Evolutionary conservation across 2,113 vertebrate species (phyloP).

Genomic region (Hemichromis elongatus): DNA sequence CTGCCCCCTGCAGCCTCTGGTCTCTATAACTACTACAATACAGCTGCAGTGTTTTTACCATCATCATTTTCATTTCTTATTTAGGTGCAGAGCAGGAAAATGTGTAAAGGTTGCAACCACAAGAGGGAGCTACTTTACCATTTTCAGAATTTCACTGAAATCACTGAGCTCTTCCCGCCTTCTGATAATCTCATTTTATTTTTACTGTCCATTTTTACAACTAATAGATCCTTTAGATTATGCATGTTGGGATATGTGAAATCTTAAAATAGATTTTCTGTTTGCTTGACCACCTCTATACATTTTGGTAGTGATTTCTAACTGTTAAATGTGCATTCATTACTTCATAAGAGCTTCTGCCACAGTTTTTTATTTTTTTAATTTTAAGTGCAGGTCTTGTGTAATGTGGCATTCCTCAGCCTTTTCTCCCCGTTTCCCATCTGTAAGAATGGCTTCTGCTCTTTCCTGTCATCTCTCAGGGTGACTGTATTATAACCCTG

Average conservation of each 20-base stretch:
- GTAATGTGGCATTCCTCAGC: neutral
- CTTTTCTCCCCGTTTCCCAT: neutral
- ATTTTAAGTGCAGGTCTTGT: neutral
- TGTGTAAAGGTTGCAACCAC: neutral
- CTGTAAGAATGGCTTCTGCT: neutral
- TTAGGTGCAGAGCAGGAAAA: neutral
- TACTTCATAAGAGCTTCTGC: neutral
- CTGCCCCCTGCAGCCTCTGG: neutral
- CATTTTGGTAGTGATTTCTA: neutral
- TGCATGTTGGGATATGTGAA: no score
- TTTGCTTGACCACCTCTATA: neutral
- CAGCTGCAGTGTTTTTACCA: neutral
- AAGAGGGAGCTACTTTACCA: constrained; percentile 29
- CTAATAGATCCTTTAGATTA: no score
- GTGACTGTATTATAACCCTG: neutral
- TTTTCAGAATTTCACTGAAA: neutral
- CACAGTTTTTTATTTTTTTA: neutral
- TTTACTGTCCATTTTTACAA: neutral
- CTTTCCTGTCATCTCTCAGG: neutral
- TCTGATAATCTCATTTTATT: neutral
- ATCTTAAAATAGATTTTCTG: neutral
- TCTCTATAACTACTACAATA: neutral
- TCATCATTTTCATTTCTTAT: neutral
- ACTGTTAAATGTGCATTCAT: neutral
- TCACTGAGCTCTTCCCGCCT: neutral